Base-by-base conservation (phyloP, 2,113 vertebrate genomes). In the Pardalotus punctatus region DNA sequence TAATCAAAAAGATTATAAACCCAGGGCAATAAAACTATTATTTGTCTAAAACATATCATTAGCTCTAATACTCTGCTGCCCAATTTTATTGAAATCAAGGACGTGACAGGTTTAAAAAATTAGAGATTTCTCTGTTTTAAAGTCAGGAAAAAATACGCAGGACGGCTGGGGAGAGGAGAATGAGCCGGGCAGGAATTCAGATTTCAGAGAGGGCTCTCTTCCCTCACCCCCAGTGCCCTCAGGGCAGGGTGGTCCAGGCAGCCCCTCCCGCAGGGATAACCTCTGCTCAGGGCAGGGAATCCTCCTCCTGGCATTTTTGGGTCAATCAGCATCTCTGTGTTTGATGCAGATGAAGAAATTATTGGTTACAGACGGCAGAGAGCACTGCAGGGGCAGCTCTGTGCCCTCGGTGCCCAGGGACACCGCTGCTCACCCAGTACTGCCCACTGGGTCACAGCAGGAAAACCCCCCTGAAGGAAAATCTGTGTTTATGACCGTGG, bases 271-370 rank as follows among this genome's bases (percentile, higher is more conserved):
- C 5, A 10, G 51, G 25, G 58, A 24, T 3, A 31, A 17, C 11
- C 62, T 22, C 5, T 10, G 36, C 3, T 0, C 2, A 0, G 22
- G 28, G 60, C 5, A n/a, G 29, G 43, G 40, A 38, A 58, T 24
- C 3, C 14, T 36, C 50, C 9, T 2, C 10, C 0, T 3, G 17
- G 27, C 28, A 6, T 9, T 0, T 10, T 1, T 10, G 69, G 66
- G 54, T 2, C 54, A 4, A 6, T 6, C 6, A 23, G 7, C 31
- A 5, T 0, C 10, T 8, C 70, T 27, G 33, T 3, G 2, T 6
- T 24, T 14, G 16, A 33, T 11, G 8, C 42, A 19, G 14, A 5
- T 3, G 5, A 20, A 17, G 1, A 2, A 6, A 14, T 13, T 2
- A 6, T 3, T 6, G 43, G 21, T 6, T 23, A 11, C 2, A 5